Evolutionary conservation across 2,888 invertebrate genomes (phyloP), one percentile per base, ranked within the genome.

Genomic region (Acleris literana): DNA sequence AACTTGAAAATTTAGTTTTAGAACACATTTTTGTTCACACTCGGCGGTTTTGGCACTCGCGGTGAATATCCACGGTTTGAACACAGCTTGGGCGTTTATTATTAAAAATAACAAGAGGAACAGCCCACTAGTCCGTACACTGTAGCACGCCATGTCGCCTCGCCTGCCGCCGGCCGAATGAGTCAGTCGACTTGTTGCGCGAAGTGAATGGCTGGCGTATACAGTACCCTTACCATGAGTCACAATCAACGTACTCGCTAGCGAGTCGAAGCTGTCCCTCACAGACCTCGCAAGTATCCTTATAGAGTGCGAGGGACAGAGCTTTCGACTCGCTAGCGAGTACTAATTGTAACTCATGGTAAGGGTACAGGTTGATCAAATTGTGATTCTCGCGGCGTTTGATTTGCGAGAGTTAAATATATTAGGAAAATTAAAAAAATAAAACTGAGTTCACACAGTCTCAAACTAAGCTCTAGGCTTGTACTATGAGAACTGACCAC

Each of bases 11-110:
- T 82, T 75, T 70, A 92, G 74, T 70, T 83, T 79, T 72, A 81
- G 86, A 75, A 79, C 86, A 87, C 91, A 92, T 74, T 81, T 82
- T 39, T 73, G 69, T 72, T 72, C 75, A 81, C 91, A 91, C 75
- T 77, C 74, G 69, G 75, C 78, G 52, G 80, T 77, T 66, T 82
- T 77, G 68, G 88, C 76, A 72, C 79, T 78, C 70, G 88, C 82
- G 65, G 86, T 77, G 68, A 90, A 88, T 89, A 91, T 90, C 92
- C 91, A 86, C 87, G 90, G 90, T 67, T 87, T 84, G 54, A 84
- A 76, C 72, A 79, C 79, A 70, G 87, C 85, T 76, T 78, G 75
- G 62, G 84, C 78, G 78, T 82, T 82, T 78, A 78, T 78, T 84
- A 88, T 82, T 83, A 88, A 85, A 80, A 91, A 90, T 84, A 91